phyloP scores from a whole-genome alignment of 2,888 invertebrate genomes.

The Lithophane semibrunnea region DNA sequence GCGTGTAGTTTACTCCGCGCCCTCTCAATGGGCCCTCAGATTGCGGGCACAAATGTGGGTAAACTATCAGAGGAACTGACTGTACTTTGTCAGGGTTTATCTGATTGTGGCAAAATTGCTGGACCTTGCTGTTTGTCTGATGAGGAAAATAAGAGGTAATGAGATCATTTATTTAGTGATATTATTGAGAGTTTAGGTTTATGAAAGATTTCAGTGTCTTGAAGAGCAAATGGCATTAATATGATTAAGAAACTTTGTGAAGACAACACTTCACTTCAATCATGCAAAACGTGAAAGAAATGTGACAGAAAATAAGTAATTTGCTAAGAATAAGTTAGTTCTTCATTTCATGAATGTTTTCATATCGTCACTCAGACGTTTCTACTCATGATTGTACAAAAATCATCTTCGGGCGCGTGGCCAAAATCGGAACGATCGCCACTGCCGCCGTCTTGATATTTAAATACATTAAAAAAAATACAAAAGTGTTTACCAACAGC shows the following conservation, averaged over 20 bases:
- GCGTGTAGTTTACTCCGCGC: conserved; percentile 34
- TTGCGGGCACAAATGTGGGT: conserved; percentile 41
- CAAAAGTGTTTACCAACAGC: too few relatives aligned
- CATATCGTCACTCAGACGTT: background rate
- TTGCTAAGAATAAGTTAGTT: background rate
- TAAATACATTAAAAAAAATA: background rate
- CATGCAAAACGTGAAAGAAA: background rate
- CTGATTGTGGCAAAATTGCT: conserved; percentile 37
- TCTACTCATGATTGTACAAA: background rate
- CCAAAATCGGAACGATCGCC: background rate
- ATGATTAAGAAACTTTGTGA: conserved; percentile 16
- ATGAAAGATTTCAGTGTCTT: background rate
- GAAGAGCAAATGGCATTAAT: background rate
- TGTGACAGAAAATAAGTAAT: conserved; percentile 10
- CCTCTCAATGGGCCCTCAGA: conserved; percentile 41
- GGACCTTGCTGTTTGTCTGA: background rate
- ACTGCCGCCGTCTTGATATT: background rate
- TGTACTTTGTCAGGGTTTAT: conserved; percentile 56
- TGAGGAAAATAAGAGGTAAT: conserved; percentile 19
- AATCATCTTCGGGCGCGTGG: background rate
- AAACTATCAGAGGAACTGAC: conserved; percentile 45
- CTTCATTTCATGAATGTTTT: background rate
- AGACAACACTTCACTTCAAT: too few relatives aligned
- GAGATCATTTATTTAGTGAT: conserved; percentile 3
- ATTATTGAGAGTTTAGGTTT: background rate